Conservation (phyloP, 2,888 invertebrate species). For the Mythimna pallens region DNA sequence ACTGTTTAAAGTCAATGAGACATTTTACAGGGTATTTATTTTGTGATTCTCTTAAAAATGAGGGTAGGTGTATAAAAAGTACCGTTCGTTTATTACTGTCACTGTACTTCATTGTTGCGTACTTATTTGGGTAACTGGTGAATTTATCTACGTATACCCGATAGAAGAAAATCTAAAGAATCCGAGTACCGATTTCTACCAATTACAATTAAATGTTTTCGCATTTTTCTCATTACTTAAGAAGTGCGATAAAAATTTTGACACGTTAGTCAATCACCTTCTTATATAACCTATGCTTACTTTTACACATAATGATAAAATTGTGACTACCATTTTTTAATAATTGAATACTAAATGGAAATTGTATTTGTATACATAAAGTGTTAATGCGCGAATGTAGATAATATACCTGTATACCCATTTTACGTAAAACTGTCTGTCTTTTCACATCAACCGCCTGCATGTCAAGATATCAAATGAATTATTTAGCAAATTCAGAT, state of each 20-base stretch:
- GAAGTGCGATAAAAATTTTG: not conserved
- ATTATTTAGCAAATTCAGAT: not conserved
- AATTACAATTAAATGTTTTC: conserved; percentile 3
- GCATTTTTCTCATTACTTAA: not conserved
- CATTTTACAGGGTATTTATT: not conserved
- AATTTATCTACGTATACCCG: not conserved
- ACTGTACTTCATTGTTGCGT: not conserved
- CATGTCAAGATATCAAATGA: conserved; percentile 4
- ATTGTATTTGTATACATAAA: conserved; percentile 5
- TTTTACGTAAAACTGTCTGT: not conserved
- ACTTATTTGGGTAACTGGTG: not conserved
- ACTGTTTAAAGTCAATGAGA: not conserved
- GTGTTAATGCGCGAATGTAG: not conserved
- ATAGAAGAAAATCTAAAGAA: not conserved
- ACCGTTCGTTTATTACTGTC: not conserved
- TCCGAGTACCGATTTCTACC: not conserved
- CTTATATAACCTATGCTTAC: not conserved
- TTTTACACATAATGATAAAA: conserved; percentile 8
- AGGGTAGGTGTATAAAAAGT: conserved; percentile 9
- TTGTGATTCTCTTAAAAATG: not conserved
- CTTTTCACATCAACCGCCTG: too few species aligned
- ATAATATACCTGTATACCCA: not conserved
- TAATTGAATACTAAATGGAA: not conserved
- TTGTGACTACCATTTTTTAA: not conserved
- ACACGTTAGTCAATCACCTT: not conserved